These are phyloP conservation scores for Anas platyrhynchos DNA, from an alignment of 2,113 vertebrate species.

Conservation along the genomic window DNA sequence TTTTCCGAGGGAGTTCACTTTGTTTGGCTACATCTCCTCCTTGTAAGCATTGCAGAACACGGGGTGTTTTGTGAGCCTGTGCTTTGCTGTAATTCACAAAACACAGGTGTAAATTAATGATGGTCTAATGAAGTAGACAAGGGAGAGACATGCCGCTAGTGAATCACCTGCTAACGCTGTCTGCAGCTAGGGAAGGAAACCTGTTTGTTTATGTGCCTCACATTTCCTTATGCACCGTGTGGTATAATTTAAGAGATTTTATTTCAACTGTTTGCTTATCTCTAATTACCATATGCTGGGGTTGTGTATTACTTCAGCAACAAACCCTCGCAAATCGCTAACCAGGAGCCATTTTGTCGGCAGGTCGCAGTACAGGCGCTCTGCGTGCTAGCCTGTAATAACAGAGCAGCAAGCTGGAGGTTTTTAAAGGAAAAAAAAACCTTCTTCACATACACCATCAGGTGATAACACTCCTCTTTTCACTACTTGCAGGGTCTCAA, in stretches of 20 bases:
- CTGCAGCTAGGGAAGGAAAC: neutral
- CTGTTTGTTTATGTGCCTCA: neutral
- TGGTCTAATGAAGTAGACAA: neutral
- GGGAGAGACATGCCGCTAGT: neutral
- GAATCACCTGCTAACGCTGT: neutral
- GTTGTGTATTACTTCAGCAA: neutral
- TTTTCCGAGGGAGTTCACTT: neutral
- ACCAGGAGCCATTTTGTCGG: neutral
- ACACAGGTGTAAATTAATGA: neutral
- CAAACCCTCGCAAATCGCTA: neutral
- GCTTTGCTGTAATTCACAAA: neutral
- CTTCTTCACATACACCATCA: fast-evolving
- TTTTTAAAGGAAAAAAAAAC: neutral
- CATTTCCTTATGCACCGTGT: neutral
- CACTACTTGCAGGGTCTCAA: neutral
- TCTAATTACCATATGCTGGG: slow-evolving; percentile 12
- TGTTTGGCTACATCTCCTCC: neutral
- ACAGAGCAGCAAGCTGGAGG: fast-evolving
- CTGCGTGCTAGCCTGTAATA: neutral
- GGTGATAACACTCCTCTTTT: neutral
- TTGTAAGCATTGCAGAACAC: neutral
- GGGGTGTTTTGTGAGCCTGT: neutral
- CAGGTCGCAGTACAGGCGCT: neutral
- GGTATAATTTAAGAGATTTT: neutral
- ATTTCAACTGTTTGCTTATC: neutral